Conservation (phyloP, 2,113 vertebrate species). For the Harpagus bidentatus region DNA sequence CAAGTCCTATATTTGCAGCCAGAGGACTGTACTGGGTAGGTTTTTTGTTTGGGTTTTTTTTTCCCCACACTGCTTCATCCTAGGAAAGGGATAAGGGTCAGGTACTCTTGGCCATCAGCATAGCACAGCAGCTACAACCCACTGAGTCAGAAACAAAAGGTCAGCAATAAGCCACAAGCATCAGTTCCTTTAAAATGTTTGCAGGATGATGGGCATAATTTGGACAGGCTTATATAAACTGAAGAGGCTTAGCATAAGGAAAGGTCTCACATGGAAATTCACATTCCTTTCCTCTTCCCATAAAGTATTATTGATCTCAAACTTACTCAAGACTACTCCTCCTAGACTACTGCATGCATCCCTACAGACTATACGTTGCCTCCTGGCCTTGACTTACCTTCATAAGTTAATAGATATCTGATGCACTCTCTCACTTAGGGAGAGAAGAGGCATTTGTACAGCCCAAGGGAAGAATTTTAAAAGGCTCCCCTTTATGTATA, state of each 20-base stretch:
- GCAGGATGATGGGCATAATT: not conserved
- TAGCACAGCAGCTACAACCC: not conserved
- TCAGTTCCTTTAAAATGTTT: not conserved
- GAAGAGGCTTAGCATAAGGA: not conserved
- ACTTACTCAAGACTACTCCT: not conserved
- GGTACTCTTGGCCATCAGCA: not conserved
- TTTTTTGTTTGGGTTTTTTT: not conserved
- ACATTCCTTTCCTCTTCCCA: not conserved
- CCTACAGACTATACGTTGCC: not conserved
- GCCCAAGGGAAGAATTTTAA: not conserved
- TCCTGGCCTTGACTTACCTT: not conserved
- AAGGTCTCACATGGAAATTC: accelerated
- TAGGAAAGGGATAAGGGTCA: not conserved
- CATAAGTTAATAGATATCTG: no score
- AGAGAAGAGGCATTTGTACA: not conserved
- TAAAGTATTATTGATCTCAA: not conserved
- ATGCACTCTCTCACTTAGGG: not conserved
- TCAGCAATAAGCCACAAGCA: not conserved
- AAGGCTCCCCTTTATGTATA: not conserved
- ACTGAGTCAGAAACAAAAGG: not conserved
- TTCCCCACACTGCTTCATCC: not conserved
- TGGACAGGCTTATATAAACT: not conserved
- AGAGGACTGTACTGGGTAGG: not conserved
- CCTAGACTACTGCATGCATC: not conserved
- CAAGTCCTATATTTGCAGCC: not conserved